Conservation (phyloP, 2,797 vertebrate species). For the Diceros bicornis region DNA sequence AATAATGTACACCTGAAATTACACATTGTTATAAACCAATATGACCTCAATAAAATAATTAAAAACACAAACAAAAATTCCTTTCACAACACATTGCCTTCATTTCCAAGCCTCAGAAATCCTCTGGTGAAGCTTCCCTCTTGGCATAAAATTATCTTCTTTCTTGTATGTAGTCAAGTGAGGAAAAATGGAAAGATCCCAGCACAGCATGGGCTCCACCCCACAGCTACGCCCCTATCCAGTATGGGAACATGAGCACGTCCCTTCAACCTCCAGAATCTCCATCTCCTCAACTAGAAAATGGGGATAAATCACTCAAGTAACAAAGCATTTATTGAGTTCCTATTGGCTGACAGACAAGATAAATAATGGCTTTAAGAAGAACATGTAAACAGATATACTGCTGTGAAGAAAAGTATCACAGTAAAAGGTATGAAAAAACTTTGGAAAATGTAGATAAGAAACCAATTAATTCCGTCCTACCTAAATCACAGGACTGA, state of each 20-base stretch:
- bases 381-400: neutral
- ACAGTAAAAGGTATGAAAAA: neutral
- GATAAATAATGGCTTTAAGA: neutral
- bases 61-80: neutral
- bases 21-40: no score
- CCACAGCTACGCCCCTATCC: neutral
- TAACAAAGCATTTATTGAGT: neutral
- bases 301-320: neutral
- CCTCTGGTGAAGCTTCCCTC: neutral
- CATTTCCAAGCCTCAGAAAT: neutral
- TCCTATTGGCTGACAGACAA: neutral
- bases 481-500: neutral
- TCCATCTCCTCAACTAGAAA: neutral
- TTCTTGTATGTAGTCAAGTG: neutral
- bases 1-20: no score
- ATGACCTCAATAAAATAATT: no score
- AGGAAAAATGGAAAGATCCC: neutral
- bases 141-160: no score
- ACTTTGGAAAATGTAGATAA: conserved; percentile 26
- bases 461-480: neutral
- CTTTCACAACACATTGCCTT: neutral
- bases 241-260: neutral
- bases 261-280: neutral
- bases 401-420: neutral
- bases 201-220: neutral